phyloP scores from a whole-genome alignment of 2,113 vertebrate genomes.

The Hyaena hyaena region DNA sequence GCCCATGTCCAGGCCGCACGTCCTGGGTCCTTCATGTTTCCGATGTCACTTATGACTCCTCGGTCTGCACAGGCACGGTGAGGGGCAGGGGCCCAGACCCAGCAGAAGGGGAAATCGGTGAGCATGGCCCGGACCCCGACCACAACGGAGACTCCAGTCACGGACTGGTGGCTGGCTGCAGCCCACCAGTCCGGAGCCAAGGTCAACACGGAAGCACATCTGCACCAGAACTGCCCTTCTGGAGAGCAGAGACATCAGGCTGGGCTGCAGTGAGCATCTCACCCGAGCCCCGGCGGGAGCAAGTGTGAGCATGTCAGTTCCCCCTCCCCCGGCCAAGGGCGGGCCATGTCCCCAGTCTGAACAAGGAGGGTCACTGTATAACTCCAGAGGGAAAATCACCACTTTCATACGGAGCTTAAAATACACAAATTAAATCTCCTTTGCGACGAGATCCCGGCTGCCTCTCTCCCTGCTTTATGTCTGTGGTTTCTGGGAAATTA shows the following conservation, averaged over 20 bases:
- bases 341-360: background rate
- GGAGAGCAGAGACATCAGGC: accelerated
- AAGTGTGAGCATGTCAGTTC: background rate
- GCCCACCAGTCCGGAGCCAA: accelerated
- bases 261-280: background rate
- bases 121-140: accelerated
- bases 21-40: accelerated
- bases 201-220: accelerated
- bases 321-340: background rate
- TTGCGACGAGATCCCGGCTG: background rate
- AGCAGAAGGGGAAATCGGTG: accelerated
- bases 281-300: background rate
- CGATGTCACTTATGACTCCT: background rate
- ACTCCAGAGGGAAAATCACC: conserved; percentile 26
- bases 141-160: accelerated
- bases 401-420: conserved; percentile 60
- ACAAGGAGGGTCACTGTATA: background rate
- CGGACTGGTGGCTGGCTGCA: accelerated
- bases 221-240: accelerated
- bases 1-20: accelerated
- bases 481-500: conserved; percentile 59
- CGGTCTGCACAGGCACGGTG: accelerated
- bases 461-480: background rate
- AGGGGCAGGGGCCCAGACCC: too few species aligned
- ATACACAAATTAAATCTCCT: background rate